Conservation (phyloP, 2,797 vertebrate genomes). For the Fratercula arctica region DNA sequence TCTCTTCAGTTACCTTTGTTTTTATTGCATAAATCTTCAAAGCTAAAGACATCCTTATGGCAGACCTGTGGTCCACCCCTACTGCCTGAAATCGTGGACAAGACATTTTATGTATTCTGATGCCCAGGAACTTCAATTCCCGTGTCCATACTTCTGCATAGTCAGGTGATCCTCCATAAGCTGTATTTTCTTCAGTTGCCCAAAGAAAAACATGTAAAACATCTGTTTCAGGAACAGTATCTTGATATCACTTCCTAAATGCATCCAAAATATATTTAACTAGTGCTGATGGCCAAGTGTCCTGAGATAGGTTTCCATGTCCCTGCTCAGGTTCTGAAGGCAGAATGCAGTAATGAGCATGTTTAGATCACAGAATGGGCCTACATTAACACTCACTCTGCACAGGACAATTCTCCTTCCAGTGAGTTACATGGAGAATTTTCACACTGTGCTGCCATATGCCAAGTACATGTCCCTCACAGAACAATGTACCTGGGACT, state of each 20-base stretch:
- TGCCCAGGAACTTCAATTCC: not conserved
- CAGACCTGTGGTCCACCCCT: not conserved
- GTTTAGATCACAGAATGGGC: not conserved
- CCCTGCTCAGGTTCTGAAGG: not conserved
- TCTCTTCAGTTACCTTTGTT: not conserved
- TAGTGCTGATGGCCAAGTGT: not conserved
- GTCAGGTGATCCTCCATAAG: not conserved
- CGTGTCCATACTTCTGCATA: not conserved
- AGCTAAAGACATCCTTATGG: not conserved
- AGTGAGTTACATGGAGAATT: not conserved
- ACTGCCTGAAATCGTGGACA: not conserved
- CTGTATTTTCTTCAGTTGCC: not conserved
- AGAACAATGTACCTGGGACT: not conserved
- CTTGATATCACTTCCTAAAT: not conserved
- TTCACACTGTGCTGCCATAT: not conserved
- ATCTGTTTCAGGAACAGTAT: not conserved
- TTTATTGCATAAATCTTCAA: not conserved
- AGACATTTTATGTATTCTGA: not conserved
- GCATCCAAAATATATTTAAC: not conserved
- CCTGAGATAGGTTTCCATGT: not conserved
- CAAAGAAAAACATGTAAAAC: not conserved
- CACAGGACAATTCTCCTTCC: not conserved
- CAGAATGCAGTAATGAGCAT: not conserved
- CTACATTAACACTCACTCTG: not conserved
- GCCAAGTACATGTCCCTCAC: not conserved